These are phyloP conservation scores for Euzetes globulus DNA, from an alignment of 2,888 invertebrate species.

Conservation along the genomic window DNA sequence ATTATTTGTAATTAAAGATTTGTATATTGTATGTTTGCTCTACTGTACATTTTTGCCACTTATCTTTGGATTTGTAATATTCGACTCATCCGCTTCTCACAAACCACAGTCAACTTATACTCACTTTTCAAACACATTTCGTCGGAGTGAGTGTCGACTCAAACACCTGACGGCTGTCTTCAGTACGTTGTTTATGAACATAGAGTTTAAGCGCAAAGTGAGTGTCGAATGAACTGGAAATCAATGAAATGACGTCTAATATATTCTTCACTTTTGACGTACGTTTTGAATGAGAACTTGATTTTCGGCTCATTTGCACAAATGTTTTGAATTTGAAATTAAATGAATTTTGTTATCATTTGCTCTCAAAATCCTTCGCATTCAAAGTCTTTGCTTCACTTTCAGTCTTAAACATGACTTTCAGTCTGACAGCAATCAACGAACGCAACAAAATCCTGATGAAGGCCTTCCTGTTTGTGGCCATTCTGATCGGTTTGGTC, in stretches of 20 bases:
- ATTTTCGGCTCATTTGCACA: too few species aligned
- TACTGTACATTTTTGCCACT: too few species aligned
- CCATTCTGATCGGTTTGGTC: conserved; percentile 10
- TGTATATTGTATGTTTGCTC: too few species aligned
- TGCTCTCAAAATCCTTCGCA: background rate
- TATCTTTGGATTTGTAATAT: too few species aligned
- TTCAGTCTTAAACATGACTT: background rate
- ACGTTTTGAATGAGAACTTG: too few species aligned
- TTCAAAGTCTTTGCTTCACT: background rate
- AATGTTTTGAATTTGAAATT: too few species aligned
- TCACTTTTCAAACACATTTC: background rate
- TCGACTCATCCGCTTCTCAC: background rate
- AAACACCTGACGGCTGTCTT: background rate
- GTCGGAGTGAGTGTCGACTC: too few species aligned
- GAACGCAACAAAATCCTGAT: conserved; percentile 4
- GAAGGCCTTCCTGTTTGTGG: conserved; percentile 15
- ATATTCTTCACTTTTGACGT: too few species aligned
- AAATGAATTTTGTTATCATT: background rate
- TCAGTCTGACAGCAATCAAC: background rate
- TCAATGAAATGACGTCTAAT: too few species aligned
- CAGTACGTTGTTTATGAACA: too few species aligned
- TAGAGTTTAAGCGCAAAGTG: too few species aligned
- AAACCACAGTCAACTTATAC: background rate
- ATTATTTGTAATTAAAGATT: conserved; percentile 42
- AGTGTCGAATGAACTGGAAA: too few species aligned